Evolutionary conservation across 2,113 vertebrate species (phyloP).

Genomic region (Chunga burmeisteri): DNA sequence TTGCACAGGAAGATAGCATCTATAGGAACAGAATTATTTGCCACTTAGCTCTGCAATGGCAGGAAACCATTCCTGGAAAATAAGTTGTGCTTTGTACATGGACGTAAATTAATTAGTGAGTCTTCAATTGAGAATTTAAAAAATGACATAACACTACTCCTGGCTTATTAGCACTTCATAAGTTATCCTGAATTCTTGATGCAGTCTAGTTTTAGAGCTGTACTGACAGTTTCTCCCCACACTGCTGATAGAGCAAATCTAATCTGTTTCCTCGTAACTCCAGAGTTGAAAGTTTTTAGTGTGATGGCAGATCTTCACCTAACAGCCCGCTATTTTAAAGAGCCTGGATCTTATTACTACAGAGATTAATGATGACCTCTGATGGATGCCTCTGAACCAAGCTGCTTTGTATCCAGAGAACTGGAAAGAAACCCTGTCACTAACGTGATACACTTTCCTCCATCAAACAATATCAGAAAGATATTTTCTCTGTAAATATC

Average conservation of each 20-base stretch:
- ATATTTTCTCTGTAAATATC: constrained; percentile 66
- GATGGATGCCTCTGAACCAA: constrained; percentile 37
- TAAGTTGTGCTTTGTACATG: background rate
- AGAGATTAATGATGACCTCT: constrained; percentile 53
- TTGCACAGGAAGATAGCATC: background rate
- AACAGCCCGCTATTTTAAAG: constrained; percentile 38
- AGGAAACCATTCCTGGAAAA: background rate
- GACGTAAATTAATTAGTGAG: background rate
- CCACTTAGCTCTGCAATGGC: background rate
- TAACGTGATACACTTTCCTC: constrained; percentile 21
- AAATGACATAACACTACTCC: background rate
- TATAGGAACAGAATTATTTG: background rate
- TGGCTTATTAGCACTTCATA: constrained; percentile 8
- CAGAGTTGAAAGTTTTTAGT: constrained; percentile 31
- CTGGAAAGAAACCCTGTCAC: constrained; percentile 26
- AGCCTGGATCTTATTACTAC: constrained; percentile 55
- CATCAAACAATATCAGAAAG: constrained; percentile 57
- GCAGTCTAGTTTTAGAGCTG: background rate
- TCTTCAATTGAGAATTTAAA: background rate
- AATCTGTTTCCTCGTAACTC: constrained; percentile 28
- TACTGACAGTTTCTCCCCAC: background rate
- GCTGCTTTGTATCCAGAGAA: constrained; percentile 36
- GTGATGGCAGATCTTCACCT: constrained; percentile 37
- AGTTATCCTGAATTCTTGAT: background rate
- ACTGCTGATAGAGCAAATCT: background rate